phyloP scores from a whole-genome alignment of 2,888 invertebrate genomes.

The Oligia fasciuncula region DNA sequence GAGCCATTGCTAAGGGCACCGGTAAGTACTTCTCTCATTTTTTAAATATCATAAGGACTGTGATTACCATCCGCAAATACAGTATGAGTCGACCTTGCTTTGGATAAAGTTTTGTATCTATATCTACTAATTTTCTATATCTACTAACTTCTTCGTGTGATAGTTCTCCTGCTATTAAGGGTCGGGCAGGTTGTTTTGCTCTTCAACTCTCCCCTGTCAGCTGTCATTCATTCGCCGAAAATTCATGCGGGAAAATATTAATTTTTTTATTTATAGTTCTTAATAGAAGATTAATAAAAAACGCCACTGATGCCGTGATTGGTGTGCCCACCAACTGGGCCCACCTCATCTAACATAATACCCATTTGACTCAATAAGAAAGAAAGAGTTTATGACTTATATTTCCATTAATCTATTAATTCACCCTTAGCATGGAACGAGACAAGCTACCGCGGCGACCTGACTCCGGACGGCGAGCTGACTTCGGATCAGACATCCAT shows the following conservation, averaged over 20 bases:
- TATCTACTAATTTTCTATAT: no score
- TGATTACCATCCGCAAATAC: no score
- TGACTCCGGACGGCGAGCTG: conserved; percentile 91
- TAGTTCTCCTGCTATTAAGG: background rate
- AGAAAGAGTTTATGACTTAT: background rate
- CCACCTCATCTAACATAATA: background rate
- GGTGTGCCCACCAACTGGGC: background rate
- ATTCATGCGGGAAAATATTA: background rate
- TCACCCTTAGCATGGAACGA: conserved; percentile 96
- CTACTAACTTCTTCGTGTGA: no score
- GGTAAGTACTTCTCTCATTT: conserved; percentile 88
- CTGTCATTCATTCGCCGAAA: background rate
- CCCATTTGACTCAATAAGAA: background rate
- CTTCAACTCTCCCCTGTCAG: background rate
- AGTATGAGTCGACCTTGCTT: background rate
- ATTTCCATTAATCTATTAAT: background rate
- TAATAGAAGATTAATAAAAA: background rate
- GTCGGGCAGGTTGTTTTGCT: no score
- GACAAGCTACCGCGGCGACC: conserved; percentile 94
- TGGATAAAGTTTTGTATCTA: no score
- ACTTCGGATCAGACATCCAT: conserved; percentile 95
- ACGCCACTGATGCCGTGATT: background rate
- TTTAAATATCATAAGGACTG: no score
- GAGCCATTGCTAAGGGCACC: conserved; percentile 98
- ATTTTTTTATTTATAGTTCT: background rate